Evolutionary conservation across 64 coral and sea anemone genomes (phyloP).

Genomic region (Pachyseris speciosa): DNA sequence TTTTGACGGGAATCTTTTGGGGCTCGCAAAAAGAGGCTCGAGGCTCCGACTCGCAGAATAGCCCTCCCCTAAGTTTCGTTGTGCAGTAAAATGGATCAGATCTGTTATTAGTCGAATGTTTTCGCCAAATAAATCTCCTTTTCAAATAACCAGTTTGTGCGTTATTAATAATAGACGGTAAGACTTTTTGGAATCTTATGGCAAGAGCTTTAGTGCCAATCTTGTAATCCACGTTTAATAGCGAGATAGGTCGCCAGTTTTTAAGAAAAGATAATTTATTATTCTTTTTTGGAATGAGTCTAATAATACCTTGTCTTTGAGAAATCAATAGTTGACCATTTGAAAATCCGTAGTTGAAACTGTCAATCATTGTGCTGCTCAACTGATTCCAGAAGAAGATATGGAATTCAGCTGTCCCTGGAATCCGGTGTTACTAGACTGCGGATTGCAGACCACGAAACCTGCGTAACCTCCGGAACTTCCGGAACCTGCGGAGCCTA

Average conservation of each 20-base stretch:
- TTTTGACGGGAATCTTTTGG: too few relatives aligned
- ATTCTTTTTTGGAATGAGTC: too few relatives aligned
- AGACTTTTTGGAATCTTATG: neutral
- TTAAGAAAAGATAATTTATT: too few relatives aligned
- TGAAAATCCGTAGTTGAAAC: neutral
- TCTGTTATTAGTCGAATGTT: neutral
- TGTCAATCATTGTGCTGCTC: neutral
- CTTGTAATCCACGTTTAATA: too few relatives aligned
- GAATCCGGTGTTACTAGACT: too few relatives aligned
- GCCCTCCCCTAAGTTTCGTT: neutral
- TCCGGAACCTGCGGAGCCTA: too few relatives aligned
- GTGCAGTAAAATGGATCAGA: neutral
- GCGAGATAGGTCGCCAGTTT: too few relatives aligned
- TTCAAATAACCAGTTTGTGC: constrained; percentile 1
- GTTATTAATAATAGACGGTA: neutral
- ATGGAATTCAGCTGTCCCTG: too few relatives aligned
- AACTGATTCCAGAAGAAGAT: neutral
- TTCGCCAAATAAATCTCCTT: neutral
- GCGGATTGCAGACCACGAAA: too few relatives aligned
- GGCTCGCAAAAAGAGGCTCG: too few relatives aligned
- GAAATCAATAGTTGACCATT: neutral
- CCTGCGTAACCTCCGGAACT: too few relatives aligned
- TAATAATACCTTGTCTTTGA: neutral
- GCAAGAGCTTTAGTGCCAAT: neutral
- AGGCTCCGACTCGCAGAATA: too few relatives aligned